Evolutionary conservation across 2,888 invertebrate genomes (phyloP).

Genomic region (Parnassius orleans): DNA sequence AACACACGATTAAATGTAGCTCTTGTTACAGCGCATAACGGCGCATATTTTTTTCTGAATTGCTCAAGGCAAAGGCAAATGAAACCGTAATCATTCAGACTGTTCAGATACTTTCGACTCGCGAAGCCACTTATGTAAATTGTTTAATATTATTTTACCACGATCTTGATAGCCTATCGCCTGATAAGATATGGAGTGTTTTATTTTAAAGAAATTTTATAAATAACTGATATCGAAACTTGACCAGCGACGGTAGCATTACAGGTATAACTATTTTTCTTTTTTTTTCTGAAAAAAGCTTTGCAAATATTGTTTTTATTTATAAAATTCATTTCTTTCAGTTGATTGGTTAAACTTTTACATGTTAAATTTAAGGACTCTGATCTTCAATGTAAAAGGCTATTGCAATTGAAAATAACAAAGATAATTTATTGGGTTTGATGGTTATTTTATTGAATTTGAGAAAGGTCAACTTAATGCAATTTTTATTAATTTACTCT

Average conservation of each 20-base stretch:
- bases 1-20: slow-evolving; percentile 29
- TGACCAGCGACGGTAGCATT: slow-evolving; percentile 1
- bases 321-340: no score
- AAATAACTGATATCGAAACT: slow-evolving; percentile 7
- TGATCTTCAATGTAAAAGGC: no score
- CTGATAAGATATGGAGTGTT: slow-evolving; percentile 1
- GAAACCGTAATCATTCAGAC: slow-evolving; percentile 3
- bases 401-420: no score
- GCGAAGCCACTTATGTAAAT: slow-evolving; percentile 23
- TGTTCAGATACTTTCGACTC: slow-evolving; percentile 19
- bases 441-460: no score
- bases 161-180: slow-evolving; percentile 9
- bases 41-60: slow-evolving; percentile 3
- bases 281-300: no score
- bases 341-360: no score
- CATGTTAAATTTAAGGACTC: no score
- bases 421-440: no score
- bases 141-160: slow-evolving; percentile 5
- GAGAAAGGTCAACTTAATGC: no score
- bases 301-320: no score
- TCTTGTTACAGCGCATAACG: slow-evolving; percentile 17
- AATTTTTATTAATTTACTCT: no score
- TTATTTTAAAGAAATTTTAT: slow-evolving; percentile 6
- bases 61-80: slow-evolving; percentile 12
- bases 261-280: background rate